Evolutionary conservation across 2,113 vertebrate species (phyloP), one percentile per base, ranked within the genome.

Genomic region (Clinocottus analis): DNA sequence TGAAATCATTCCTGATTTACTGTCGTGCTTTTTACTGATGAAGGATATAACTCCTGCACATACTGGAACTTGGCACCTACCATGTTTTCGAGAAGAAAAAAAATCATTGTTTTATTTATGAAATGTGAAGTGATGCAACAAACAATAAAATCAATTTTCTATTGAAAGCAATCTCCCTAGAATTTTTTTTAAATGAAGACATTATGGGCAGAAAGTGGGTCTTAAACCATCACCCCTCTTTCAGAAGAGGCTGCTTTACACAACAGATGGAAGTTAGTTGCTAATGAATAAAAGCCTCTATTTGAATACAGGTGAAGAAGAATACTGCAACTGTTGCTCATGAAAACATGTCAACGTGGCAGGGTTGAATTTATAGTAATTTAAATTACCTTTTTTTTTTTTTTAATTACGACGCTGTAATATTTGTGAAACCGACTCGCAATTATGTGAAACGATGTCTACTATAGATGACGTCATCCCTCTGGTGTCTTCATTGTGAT

Each of bases 381-480:
- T 66, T 10, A 47, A 45, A 61, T 60, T 0, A 25, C 6, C 9
- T n/a, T 60, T 45, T 23, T 13, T 1, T 49, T 17, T 33, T 31
- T n/a, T n/a, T n/a, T n/a, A n/a, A n/a, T n/a, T 19, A 13, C 27
- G 1, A 16, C 11, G 6, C 12, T 33, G 41, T 35, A 3, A 64
- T 51, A 25, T 56, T 27, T 29, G 95, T 91, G 94, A 93, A 95
- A 92, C 91, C 90, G 84, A 87, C 90, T 89, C 94, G 95, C 95
- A 95, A 95, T 96, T 95, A 91, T 91, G 89, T 89, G 23, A 75
- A n/a, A 41, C 25, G 10, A 64, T 31, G 17, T 53, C 56, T 35
- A 14, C 91, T 93, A 94, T 0, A 95, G 65, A 95, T 96, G 95
- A 95, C 95, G 95, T 96, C 94, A 60, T 27, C 39, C 72, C 35